Evolutionary conservation across 2,888 invertebrate genomes (phyloP), one percentile per base, ranked within the genome.

Genomic region (Calliopum simillimum): DNA sequence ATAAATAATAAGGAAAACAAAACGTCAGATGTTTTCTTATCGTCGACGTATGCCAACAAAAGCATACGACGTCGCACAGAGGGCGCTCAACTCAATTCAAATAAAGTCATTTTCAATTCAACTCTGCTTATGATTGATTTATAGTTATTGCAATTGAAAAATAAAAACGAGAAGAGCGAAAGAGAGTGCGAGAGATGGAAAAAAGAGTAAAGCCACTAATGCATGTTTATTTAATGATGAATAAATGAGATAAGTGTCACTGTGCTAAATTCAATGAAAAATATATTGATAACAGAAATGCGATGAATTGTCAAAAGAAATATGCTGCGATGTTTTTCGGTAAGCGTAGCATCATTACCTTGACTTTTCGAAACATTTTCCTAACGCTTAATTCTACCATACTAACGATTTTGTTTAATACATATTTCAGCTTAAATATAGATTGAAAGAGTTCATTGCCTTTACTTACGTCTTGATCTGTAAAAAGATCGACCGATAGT

Each of bases 71-170:
- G 41, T 25, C 41, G 21, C 23, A 61, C 61, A 61, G 61, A 61
- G 61, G 61, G 61, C 61, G 61, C 61, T 61, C 61, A 61, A 61
- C 61, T 46, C 23, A 21, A 33, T 8, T 33, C 33, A 33, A 33
- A 16, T 23, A n/a, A 23, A 61, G 46, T 61, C 46, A 23, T 53
- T 23, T 53, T 21, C 53, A 53, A 13, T 23, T 21, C 53, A 23
- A 8, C 21, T n/a, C n/a, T 53, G 53, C 23, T 53, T 53, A 23
- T 19, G 53, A 53, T 53, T 53, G 53, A 53, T 53, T 53, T 53
- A 53, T 53, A 53, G 53, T 53, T 21, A 14, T 53, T 23, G 23
- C 4, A 53, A 53, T 53, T 53, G 14, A 19, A 23, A 53, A 11
- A 19, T 53, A 23, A 53, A 11, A 19, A 53, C 13, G 21, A 19